Percentiles rank a stretch among this genome's conserved stretches.
Evolutionary conservation across 2,888 invertebrate genomes (phyloP).

Genomic region (Caenorhabditis virilis): DNA sequence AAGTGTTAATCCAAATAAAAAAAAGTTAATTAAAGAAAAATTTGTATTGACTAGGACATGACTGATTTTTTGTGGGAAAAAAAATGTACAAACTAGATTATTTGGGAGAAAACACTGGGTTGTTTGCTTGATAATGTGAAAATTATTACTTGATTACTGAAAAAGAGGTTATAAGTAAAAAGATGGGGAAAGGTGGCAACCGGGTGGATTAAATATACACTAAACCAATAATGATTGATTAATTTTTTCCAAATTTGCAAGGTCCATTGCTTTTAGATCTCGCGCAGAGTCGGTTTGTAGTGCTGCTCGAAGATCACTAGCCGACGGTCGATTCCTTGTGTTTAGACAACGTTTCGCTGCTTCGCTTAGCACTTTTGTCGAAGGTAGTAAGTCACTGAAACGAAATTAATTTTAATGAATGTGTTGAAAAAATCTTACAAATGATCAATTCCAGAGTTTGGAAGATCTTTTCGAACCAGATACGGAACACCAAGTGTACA

Average conservation of each 20-base stretch:
- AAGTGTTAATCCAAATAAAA: too few species aligned
- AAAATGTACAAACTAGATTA: too few species aligned
- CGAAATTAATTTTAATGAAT: neutral
- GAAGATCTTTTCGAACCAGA: slow-evolving; percentile 29
- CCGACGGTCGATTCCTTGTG: slow-evolving; percentile 26
- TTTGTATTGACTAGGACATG: too few species aligned
- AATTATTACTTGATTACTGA: neutral
- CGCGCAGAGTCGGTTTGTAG: slow-evolving; percentile 36
- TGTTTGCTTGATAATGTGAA: neutral
- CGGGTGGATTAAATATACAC: neutral
- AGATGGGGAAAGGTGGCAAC: neutral
- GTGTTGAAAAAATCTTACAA: slow-evolving; percentile 20
- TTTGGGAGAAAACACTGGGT: too few species aligned
- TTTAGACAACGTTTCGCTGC: slow-evolving; percentile 31
- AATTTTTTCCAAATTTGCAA: slow-evolving; percentile 21
- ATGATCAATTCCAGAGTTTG: slow-evolving; percentile 24
- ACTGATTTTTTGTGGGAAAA: too few species aligned
- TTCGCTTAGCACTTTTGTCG: slow-evolving; percentile 22
- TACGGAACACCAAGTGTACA: slow-evolving; percentile 29
- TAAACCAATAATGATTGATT: slow-evolving; percentile 31
- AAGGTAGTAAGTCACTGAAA: slow-evolving; percentile 30
- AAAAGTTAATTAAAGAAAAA: too few species aligned
- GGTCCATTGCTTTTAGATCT: slow-evolving; percentile 25
- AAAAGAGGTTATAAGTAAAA: too few species aligned
- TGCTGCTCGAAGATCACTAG: slow-evolving; percentile 28